These are phyloP conservation scores for Hartigia nigra DNA, from an alignment of 2,888 invertebrate genomes.

Conservation along the genomic window DNA sequence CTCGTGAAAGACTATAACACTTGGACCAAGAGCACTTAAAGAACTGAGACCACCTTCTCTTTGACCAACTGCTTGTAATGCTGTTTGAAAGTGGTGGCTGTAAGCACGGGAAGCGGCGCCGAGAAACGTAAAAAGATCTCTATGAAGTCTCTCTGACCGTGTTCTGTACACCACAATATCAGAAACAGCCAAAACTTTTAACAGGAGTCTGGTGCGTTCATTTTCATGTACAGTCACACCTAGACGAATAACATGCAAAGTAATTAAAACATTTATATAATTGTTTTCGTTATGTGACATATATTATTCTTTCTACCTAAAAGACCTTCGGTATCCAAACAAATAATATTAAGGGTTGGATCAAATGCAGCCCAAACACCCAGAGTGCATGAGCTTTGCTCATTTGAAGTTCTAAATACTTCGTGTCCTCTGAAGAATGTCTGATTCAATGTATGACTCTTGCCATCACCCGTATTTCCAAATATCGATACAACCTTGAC, in stretches of 20 bases:
- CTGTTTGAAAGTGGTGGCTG: slow-evolving; percentile 76
- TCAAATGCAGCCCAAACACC: slow-evolving; percentile 85
- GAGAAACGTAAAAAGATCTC: slow-evolving; percentile 82
- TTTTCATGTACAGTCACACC: slow-evolving; percentile 70
- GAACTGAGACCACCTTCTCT: slow-evolving; percentile 64
- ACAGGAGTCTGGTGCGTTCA: slow-evolving; percentile 75
- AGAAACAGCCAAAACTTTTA: slow-evolving; percentile 85
- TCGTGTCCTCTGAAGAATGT: slow-evolving; percentile 71
- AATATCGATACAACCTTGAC: slow-evolving; percentile 86
- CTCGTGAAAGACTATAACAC: slow-evolving; percentile 84
- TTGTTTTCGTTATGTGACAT: neutral
- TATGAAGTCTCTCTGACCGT: slow-evolving; percentile 78
- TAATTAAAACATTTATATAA: neutral
- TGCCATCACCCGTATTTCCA: slow-evolving; percentile 87
- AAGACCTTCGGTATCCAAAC: slow-evolving; percentile 85
- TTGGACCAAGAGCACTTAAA: slow-evolving; percentile 75
- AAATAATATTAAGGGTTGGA: slow-evolving; percentile 73
- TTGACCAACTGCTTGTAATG: slow-evolving; percentile 65
- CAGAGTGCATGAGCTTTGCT: slow-evolving; percentile 78
- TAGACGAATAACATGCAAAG: slow-evolving; percentile 18
- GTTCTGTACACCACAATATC: slow-evolving; percentile 84
- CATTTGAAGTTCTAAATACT: slow-evolving; percentile 75
- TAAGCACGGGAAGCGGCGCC: slow-evolving; percentile 82
- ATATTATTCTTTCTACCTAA: slow-evolving; percentile 68
- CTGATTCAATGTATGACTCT: slow-evolving; percentile 83